A percentile compares a stretch with the other conserved stretches of the same genome.
These are phyloP conservation scores for Galago senegalensis DNA, from an alignment of 2,797 vertebrate species.

Conservation along the genomic window DNA sequence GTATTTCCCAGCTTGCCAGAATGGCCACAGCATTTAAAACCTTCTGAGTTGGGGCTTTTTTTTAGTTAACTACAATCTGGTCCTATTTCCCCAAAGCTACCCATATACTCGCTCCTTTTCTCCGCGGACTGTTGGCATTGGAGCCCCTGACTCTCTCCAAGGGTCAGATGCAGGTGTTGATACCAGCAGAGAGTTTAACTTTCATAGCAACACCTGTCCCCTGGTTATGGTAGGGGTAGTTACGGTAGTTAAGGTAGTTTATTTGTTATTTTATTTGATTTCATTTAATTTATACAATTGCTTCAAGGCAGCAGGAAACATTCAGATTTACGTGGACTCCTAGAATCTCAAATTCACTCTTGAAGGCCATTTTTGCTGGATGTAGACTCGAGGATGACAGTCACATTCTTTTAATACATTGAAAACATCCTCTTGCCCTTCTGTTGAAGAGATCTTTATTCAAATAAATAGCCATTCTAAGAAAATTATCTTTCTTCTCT, in stretches of 20 bases:
- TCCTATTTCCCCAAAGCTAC: neutral
- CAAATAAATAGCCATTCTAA: neutral
- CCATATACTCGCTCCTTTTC: neutral
- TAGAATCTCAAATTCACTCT: neutral
- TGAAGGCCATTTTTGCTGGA: neutral
- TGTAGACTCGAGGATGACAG: neutral
- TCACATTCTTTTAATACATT: rapidly evolving
- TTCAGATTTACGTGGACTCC: neutral
- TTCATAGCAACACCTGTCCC: rapidly evolving
- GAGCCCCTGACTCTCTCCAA: neutral
- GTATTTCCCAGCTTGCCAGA: neutral
- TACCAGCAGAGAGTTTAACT: neutral
- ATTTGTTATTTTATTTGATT: rapidly evolving
- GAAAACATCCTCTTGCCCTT: neutral
- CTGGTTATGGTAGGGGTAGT: too few species aligned
- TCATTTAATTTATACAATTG: neutral
- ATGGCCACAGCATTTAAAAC: neutral
- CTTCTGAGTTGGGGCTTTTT: neutral
- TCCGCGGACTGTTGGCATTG: neutral
- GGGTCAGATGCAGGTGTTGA: too few species aligned
- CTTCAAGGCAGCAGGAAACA: neutral
- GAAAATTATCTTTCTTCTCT: neutral
- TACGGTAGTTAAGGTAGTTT: neutral
- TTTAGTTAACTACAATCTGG: neutral
- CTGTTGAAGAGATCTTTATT: neutral